phyloP scores from a whole-genome alignment of 2,797 vertebrate genomes.

The Glossophaga mutica region DNA sequence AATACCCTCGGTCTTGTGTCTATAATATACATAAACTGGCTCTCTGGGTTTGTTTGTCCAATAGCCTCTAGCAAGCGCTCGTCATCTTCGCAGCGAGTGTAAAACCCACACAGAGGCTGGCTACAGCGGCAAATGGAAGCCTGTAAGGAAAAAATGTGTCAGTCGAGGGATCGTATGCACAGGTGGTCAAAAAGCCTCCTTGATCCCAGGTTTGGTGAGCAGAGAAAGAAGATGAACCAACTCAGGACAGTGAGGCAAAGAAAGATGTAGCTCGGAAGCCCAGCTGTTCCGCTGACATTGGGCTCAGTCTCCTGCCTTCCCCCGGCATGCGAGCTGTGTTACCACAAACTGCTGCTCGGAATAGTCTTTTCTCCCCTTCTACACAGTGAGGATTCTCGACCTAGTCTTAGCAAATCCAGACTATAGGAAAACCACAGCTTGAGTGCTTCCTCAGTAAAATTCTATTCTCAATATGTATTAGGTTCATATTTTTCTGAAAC shows the following conservation, averaged over 20 bases:
- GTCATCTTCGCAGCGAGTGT: constrained; percentile 85
- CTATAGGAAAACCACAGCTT: not conserved
- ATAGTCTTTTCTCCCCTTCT: not conserved
- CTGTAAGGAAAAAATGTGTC: constrained; percentile 73
- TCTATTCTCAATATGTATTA: not conserved
- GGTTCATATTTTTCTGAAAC: not conserved
- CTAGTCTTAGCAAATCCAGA: not conserved
- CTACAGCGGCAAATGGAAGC: constrained; percentile 88
- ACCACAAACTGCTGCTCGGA: not conserved
- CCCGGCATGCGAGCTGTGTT: not conserved
- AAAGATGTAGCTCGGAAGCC: not conserved
- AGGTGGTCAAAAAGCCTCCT: not conserved
- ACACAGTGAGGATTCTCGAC: not conserved
- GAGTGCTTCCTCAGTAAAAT: constrained; percentile 3
- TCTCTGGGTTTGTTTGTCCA: constrained; percentile 84
- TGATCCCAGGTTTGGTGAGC: not conserved
- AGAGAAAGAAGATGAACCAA: not conserved
- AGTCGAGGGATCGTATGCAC: not conserved
- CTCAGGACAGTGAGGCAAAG: not conserved
- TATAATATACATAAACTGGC: constrained; percentile 88
- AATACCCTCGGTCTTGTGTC: constrained; percentile 89
- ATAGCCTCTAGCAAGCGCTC: constrained; percentile 87
- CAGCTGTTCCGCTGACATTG: not conserved
- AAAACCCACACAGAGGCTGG: constrained; percentile 86
- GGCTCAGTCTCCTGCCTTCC: not conserved